Percentiles rank a stretch among this genome's conserved stretches.
These are phyloP conservation scores for Cervus canadensis DNA, from an alignment of 2,113 vertebrate species.

Conservation along the genomic window DNA sequence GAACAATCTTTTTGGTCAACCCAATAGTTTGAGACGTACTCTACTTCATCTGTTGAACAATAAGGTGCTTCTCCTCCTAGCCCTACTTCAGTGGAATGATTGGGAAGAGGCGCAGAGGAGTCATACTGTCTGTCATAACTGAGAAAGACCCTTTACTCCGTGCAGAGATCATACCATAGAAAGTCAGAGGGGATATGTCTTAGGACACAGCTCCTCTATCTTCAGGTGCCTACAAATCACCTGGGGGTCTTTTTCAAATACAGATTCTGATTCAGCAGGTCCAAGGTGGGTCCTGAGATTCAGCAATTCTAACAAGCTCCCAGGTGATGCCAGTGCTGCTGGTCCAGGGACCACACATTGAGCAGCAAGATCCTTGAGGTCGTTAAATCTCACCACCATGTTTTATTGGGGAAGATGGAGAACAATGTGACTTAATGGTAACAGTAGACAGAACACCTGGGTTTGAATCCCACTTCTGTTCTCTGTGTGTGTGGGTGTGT, in stretches of 20 bases:
- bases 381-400: not conserved
- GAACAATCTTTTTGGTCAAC: not conserved
- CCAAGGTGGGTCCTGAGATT: not conserved
- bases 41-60: not conserved
- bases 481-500: not conserved
- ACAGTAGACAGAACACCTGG: not conserved
- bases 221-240: not conserved
- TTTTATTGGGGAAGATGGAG: not conserved
- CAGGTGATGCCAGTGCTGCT: no score
- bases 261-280: not conserved
- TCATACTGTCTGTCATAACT: not conserved
- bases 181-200: not conserved
- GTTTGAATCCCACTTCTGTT: not conserved
- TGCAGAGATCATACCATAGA: not conserved
- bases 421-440: not conserved
- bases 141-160: not conserved
- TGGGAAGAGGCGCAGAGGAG: not conserved
- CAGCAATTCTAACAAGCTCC: not conserved
- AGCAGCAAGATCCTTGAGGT: not conserved
- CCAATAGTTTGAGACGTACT: slow-evolving; percentile 32
- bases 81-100: not conserved
- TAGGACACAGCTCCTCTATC: no score
- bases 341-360: not conserved
- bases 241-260: not conserved
- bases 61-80: not conserved